Percentiles rank a stretch among this genome's conserved stretches.
Evolutionary conservation across 1,140 invertebrate species (phyloP).

Genomic region (Cecropterus lyciades): DNA sequence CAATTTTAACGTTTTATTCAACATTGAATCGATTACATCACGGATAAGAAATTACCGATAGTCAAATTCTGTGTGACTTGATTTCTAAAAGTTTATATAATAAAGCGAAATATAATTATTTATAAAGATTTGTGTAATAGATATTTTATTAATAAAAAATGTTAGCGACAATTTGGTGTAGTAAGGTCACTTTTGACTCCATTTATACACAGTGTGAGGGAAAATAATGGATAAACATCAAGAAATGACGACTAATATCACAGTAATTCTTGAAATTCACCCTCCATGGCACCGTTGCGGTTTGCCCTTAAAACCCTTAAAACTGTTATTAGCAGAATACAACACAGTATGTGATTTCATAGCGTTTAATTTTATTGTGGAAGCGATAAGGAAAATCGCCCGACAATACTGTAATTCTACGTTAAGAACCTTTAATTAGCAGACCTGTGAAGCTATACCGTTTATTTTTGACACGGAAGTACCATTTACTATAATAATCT

Average conservation of each 20-base stretch:
- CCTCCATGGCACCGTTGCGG: constrained; percentile 56
- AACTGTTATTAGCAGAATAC: constrained; percentile 76
- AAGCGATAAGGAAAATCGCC: constrained; percentile 74
- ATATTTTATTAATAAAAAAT: neutral
- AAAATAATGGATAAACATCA: constrained; percentile 33
- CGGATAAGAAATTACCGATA: too few relatives aligned
- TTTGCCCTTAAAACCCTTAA: constrained; percentile 60
- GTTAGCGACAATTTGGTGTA: neutral
- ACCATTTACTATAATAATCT: constrained; percentile 13
- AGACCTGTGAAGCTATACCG: constrained; percentile 60
- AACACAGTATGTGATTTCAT: constrained; percentile 75
- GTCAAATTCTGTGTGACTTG: too few relatives aligned
- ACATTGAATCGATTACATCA: too few relatives aligned
- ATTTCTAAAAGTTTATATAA: too few relatives aligned
- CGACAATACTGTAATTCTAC: constrained; percentile 62
- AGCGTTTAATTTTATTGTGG: constrained; percentile 71
- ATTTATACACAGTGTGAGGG: neutral
- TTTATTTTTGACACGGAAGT: constrained; percentile 51
- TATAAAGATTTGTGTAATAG: too few relatives aligned
- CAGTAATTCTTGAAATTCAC: constrained; percentile 63
- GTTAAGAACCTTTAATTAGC: constrained; percentile 72
- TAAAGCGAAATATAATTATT: too few relatives aligned
- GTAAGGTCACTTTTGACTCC: neutral
- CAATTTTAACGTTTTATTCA: too few relatives aligned
- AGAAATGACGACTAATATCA: constrained; percentile 66